Evolutionary conservation across 2,113 vertebrate genomes (phyloP).

Genomic region (Grallaria varia): DNA sequence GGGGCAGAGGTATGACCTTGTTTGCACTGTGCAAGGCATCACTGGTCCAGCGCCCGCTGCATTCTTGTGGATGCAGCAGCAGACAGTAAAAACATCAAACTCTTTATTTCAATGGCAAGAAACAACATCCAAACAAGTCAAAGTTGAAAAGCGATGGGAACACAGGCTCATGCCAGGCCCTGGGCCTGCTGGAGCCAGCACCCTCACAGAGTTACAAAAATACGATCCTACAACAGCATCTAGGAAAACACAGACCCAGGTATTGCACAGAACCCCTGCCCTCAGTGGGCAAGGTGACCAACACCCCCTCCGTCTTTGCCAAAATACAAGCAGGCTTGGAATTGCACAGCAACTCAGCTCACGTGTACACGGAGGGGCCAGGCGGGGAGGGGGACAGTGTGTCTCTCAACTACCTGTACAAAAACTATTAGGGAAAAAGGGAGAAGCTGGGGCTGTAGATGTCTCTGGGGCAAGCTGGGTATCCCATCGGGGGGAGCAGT

Average conservation of each 20-base stretch:
- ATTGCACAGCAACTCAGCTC: slow-evolving; percentile 72
- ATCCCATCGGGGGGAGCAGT: background rate
- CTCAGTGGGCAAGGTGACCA: background rate
- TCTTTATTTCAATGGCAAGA: slow-evolving; percentile 71
- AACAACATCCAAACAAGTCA: slow-evolving; percentile 61
- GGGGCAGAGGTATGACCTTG: background rate
- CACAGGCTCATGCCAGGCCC: background rate
- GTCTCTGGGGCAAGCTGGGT: background rate
- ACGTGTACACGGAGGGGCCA: background rate
- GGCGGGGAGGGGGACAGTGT: slow-evolving; percentile 45
- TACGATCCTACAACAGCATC: slow-evolving; percentile 50
- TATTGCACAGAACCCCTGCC: slow-evolving; percentile 67
- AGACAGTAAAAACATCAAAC: slow-evolving; percentile 50
- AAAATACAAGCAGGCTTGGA: slow-evolving; percentile 53
- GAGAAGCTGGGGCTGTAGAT: slow-evolving; percentile 16
- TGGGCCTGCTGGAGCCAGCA: background rate
- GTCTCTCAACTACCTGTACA: slow-evolving; percentile 71
- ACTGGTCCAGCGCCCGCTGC: fast-evolving
- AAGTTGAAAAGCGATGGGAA: slow-evolving; percentile 43
- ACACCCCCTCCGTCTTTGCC: slow-evolving; percentile 1
- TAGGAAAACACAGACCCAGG: slow-evolving; percentile 59
- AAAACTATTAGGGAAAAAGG: background rate
- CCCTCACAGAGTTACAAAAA: slow-evolving; percentile 64
- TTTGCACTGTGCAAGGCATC: background rate
- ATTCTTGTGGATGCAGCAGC: background rate